Percentiles rank a stretch among this genome's conserved stretches.
phyloP scores from a whole-genome alignment of 2,797 vertebrate genomes.

The Dendrocincla tyrannina region DNA sequence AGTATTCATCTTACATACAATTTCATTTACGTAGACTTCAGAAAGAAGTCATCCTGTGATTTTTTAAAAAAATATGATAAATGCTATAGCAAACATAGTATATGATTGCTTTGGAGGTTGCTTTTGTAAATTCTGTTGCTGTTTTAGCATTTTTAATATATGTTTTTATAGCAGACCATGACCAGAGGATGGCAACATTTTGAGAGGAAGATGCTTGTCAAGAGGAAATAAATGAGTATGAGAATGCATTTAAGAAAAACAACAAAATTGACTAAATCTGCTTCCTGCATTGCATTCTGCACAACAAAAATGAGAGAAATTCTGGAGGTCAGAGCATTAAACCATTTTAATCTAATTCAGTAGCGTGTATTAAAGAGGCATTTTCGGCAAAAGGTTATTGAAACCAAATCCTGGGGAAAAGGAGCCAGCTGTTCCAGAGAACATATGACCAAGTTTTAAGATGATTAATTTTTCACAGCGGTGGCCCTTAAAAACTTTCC shows the following conservation, averaged over 20 bases:
- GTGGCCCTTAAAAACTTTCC: neutral
- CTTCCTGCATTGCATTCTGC: neutral
- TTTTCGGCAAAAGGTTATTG: neutral
- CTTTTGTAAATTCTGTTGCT: neutral
- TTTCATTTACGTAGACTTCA: neutral
- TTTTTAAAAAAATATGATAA: neutral
- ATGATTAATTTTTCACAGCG: neutral
- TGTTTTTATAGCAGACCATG: neutral
- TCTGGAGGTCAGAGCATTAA: neutral
- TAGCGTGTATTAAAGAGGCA: neutral
- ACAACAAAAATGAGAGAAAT: neutral
- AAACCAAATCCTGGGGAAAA: neutral
- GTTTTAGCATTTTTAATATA: neutral
- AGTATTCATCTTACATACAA: neutral
- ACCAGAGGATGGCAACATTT: neutral
- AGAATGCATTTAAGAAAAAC: neutral
- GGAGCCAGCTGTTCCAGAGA: slow-evolving; percentile 3
- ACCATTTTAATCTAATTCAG: neutral
- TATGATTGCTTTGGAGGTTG: neutral
- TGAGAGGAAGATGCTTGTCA: neutral
- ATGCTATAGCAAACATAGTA: neutral
- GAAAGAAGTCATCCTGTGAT: neutral
- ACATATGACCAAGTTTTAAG: neutral
- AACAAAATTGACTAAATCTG: neutral
- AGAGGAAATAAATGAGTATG: neutral